A percentile compares a stretch with the other conserved stretches of the same genome.
phyloP scores from a whole-genome alignment of 2,113 vertebrate species.

The Sander lucioperca region DNA sequence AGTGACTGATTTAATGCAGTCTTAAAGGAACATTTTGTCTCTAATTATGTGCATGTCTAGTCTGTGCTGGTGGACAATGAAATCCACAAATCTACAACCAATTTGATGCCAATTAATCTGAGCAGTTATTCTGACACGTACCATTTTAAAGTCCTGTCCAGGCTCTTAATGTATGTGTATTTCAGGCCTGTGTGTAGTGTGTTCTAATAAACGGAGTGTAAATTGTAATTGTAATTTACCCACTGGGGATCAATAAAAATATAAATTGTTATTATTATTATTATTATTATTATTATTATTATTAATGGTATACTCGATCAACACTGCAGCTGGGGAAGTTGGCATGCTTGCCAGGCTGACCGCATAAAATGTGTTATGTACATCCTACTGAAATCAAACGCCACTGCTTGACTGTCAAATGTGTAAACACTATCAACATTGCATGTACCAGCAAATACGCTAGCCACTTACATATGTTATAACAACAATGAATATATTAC shows the following conservation, averaged over 20 bases:
- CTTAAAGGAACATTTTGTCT: conserved; percentile 51
- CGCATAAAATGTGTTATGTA: not conserved
- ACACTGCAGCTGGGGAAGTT: not conserved
- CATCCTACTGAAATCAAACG: not conserved
- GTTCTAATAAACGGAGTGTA: too few relatives aligned
- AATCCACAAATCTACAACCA: not conserved
- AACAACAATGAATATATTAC: not conserved
- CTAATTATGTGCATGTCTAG: not conserved
- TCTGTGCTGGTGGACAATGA: not conserved
- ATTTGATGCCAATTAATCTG: not conserved
- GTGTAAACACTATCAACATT: not conserved
- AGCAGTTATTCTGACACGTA: not conserved
- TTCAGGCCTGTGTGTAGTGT: too few relatives aligned
- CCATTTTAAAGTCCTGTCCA: not conserved
- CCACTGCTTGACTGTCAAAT: not conserved
- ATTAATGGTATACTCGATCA: not conserved
- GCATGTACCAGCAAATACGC: not conserved
- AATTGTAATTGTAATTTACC: too few relatives aligned
- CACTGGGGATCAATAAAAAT: too few relatives aligned
- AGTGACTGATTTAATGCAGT: conserved; percentile 1
- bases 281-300: too few relatives aligned
- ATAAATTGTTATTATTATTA: too few relatives aligned
- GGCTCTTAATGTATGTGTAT: not conserved
- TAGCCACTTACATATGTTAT: conserved; percentile 13
- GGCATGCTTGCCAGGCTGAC: not conserved